Conservation (phyloP, 2,113 vertebrate species). For the Tiliqua scincoides region DNA sequence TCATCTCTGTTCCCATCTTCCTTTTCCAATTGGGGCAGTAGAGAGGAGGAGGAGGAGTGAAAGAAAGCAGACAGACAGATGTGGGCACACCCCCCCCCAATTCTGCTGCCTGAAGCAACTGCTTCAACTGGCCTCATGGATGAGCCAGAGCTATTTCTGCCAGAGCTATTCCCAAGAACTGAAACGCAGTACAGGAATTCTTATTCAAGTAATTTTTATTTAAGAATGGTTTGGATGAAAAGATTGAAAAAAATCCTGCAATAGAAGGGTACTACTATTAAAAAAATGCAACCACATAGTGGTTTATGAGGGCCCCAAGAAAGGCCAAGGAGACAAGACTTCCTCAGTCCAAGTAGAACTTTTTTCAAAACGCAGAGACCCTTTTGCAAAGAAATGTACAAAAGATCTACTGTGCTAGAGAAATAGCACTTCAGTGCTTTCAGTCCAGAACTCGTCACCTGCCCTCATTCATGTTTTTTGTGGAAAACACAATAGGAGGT, state of each 20-base stretch:
- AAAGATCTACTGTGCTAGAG: neutral
- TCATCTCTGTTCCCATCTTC: no score
- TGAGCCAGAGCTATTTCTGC: no score
- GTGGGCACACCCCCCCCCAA: no score
- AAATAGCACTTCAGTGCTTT: neutral
- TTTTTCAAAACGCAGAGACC: no score
- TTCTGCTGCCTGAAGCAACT: no score
- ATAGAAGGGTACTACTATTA: no score
- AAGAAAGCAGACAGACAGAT: no score
- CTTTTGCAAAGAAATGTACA: neutral
- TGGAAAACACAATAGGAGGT: neutral
- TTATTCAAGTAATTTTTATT: neutral
- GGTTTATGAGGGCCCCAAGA: neutral
- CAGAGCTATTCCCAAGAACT: neutral
- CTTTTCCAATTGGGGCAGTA: no score
- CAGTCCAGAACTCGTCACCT: neutral
- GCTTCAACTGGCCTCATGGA: no score
- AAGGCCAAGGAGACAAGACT: neutral
- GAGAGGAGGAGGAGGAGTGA: no score
- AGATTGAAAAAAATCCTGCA: neutral
- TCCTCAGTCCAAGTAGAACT: neutral
- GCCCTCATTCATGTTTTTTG: neutral
- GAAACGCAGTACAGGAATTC: neutral
- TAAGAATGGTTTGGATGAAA: neutral
- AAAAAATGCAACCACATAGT: neutral